A percentile compares a stretch with the other conserved stretches of the same genome.
Evolutionary conservation across 2,888 invertebrate genomes (phyloP).

Genomic region (Aromia moschata): DNA sequence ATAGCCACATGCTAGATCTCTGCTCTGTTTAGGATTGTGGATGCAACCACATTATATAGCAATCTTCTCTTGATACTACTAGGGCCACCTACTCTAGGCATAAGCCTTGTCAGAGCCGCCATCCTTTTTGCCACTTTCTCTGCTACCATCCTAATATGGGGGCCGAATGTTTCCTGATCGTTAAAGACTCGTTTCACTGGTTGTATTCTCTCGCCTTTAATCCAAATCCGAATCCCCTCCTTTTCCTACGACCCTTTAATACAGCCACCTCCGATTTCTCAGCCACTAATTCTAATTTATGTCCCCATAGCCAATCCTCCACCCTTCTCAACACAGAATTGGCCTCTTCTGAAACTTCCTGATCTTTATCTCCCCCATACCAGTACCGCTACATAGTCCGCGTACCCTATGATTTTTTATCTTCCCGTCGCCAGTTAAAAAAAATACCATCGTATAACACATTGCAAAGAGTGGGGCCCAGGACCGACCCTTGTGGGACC

Average conservation of each 20-base stretch:
- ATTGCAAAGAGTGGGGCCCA: background rate
- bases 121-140: background rate
- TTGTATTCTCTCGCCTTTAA: background rate
- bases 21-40: constrained; percentile 2
- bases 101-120: background rate
- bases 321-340: background rate
- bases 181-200: background rate
- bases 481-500: constrained; percentile 1
- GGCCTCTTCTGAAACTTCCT: background rate
- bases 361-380: background rate
- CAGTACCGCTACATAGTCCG: background rate
- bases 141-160: background rate
- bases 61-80: background rate
- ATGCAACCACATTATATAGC: background rate
- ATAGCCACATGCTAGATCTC: background rate
- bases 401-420: background rate
- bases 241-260: constrained; percentile 1
- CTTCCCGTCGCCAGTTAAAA: background rate
- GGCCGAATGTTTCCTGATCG: background rate
- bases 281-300: background rate
- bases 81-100: constrained; percentile 14
- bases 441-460: background rate
- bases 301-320: background rate
- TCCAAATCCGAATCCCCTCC: background rate
- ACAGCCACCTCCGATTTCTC: constrained; percentile 14